These are phyloP conservation scores for Epistrophe eligans DNA, from an alignment of 2,888 invertebrate species.

Conservation along the genomic window DNA sequence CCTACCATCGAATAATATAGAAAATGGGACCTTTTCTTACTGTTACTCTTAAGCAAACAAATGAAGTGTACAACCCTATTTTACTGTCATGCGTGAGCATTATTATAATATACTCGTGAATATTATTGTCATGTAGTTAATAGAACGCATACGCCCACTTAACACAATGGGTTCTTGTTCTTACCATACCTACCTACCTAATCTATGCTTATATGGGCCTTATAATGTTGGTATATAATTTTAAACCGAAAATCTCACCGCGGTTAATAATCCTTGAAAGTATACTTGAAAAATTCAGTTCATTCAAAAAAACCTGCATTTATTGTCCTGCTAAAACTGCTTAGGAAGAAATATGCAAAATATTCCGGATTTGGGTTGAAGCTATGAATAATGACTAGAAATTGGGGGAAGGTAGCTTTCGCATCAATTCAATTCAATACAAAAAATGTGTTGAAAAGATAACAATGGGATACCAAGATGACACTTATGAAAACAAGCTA, in stretches of 20 bases:
- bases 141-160: constrained; percentile 75
- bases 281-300: constrained; percentile 39
- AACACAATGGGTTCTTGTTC: constrained; percentile 34
- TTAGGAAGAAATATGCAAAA: not conserved
- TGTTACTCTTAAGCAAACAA: constrained; percentile 60
- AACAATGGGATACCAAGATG: constrained; percentile 21
- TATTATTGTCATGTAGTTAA: constrained; percentile 60
- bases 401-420: constrained; percentile 3
- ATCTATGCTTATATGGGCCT: not conserved
- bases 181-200: no score
- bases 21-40: constrained; percentile 64
- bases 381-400: not conserved
- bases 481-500: constrained; percentile 17
- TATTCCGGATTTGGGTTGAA: no score
- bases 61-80: constrained; percentile 75
- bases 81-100: constrained; percentile 75
- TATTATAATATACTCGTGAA: constrained; percentile 30
- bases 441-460: constrained; percentile 23
- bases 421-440: constrained; percentile 1
- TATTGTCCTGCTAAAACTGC: constrained; percentile 3
- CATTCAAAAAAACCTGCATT: constrained; percentile 13
- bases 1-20: constrained; percentile 55
- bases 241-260: constrained; percentile 74
- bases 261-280: constrained; percentile 69
- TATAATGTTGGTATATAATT: constrained; percentile 41